phyloP scores from a whole-genome alignment of 2,888 invertebrate genomes.

The Cylloceria caligata region DNA sequence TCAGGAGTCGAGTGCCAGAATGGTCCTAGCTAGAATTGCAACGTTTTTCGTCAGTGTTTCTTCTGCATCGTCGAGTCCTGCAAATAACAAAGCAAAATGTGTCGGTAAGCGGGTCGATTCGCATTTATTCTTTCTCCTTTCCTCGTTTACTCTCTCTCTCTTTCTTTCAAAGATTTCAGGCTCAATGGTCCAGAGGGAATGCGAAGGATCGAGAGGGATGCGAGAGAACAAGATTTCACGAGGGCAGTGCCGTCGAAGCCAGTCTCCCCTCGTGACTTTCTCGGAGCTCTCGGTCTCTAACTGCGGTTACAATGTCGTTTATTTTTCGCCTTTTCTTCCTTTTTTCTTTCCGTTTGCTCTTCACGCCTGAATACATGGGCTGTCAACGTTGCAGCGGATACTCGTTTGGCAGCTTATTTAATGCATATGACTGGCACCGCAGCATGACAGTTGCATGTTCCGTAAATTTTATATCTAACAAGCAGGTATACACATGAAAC shows the following conservation, averaged over 20 bases:
- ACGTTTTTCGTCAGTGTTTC: conserved; percentile 18
- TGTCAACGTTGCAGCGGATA: too few species aligned
- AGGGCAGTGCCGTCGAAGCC: conserved; percentile 42
- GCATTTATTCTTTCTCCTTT: conserved; percentile 61
- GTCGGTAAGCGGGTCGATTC: conserved; percentile 60
- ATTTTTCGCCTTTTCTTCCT: conserved; percentile 10
- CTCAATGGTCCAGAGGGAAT: conserved; percentile 21
- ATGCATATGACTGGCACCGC: too few species aligned
- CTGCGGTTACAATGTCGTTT: too few species aligned
- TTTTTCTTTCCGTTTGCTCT: neutral
- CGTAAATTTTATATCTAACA: too few species aligned
- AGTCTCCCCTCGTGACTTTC: conserved; percentile 47
- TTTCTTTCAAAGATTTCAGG: neutral
- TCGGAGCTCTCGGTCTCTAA: conserved; percentile 23
- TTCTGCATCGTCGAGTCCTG: conserved; percentile 21
- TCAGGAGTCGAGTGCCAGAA: conserved; percentile 42
- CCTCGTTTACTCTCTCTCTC: conserved; percentile 3
- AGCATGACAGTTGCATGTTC: too few species aligned
- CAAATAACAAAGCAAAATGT: conserved; percentile 55
- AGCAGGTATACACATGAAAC: too few species aligned
- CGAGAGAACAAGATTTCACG: conserved; percentile 30
- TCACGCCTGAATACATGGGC: too few species aligned
- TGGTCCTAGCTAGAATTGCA: conserved; percentile 5
- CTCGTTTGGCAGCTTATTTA: too few species aligned
- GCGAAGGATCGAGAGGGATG: neutral